These are phyloP conservation scores for Pholis gunnellus DNA, from an alignment of 2,113 vertebrate genomes.

Conservation along the genomic window DNA sequence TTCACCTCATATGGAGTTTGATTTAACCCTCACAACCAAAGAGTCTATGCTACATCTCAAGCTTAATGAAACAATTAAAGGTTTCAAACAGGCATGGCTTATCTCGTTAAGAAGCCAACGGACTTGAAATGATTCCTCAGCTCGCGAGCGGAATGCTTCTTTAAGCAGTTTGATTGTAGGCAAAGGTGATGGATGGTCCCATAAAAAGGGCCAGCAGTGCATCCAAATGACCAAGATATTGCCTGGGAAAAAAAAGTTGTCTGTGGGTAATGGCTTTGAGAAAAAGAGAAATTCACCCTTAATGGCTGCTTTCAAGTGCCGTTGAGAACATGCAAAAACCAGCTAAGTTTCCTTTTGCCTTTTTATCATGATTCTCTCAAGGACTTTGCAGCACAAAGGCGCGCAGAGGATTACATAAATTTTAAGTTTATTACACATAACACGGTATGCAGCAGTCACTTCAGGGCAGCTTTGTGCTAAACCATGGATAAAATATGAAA, in stretches of 20 bases:
- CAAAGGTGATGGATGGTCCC: slow-evolving; percentile 52
- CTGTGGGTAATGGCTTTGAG: slow-evolving; percentile 35
- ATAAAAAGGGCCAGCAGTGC: slow-evolving; percentile 31
- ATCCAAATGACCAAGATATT: slow-evolving; percentile 53
- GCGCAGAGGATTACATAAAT: slow-evolving; percentile 33
- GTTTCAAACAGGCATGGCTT: not conserved
- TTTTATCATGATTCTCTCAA: slow-evolving; percentile 5
- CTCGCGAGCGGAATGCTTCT: slow-evolving; percentile 1
- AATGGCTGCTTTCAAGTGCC: slow-evolving; percentile 33
- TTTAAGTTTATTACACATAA: slow-evolving; percentile 48
- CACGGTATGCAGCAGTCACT: slow-evolving; percentile 36
- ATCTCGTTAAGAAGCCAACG: slow-evolving; percentile 9
- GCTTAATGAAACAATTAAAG: slow-evolving; percentile 4
- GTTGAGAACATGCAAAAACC: slow-evolving; percentile 27
- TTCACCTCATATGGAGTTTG: not conserved
- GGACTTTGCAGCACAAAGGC: slow-evolving; percentile 39
- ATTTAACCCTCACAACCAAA: not conserved
- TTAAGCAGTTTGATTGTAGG: slow-evolving; percentile 30
- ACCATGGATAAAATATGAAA: slow-evolving; percentile 61
- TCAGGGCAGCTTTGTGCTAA: slow-evolving; percentile 48
- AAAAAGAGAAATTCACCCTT: slow-evolving; percentile 11
- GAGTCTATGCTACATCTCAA: not conserved
- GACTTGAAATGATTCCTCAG: slow-evolving; percentile 23
- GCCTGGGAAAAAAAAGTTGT: not conserved
- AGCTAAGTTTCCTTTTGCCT: not conserved